phyloP scores from a whole-genome alignment of 2,888 invertebrate genomes.

The Caenorhabditis japonica region DNA sequence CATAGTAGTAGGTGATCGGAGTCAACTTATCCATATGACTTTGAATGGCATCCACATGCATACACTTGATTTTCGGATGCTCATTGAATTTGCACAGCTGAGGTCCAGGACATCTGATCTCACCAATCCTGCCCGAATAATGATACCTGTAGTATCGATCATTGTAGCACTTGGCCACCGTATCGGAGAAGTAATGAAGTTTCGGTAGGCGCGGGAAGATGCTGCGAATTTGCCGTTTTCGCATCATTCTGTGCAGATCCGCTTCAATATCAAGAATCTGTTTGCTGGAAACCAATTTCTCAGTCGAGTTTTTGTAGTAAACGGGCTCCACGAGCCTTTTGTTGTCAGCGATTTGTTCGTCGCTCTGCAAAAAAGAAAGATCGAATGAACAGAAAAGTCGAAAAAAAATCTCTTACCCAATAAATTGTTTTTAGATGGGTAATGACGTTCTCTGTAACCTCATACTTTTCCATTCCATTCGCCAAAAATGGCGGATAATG shows the following conservation, averaged over 20 bases:
- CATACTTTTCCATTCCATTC: constrained; percentile 41
- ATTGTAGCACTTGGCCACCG: constrained; percentile 40
- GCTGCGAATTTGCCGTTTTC: constrained; percentile 13
- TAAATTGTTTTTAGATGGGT: constrained; percentile 40
- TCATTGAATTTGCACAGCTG: constrained; percentile 34
- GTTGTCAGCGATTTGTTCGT: constrained; percentile 5
- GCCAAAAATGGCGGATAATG: constrained; percentile 58
- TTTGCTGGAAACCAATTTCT: constrained; percentile 19
- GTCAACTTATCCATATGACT: constrained; percentile 1
- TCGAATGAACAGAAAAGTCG: too few species aligned
- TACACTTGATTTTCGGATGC: constrained; percentile 32
- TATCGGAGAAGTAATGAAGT: constrained; percentile 25
- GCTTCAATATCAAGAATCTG: constrained; percentile 20
- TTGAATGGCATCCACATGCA: constrained; percentile 29
- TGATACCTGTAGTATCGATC: constrained; percentile 42
- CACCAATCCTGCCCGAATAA: constrained; percentile 43
- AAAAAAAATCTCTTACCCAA: too few species aligned
- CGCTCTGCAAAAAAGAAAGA: constrained; percentile 25
- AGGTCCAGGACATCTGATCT: constrained; percentile 52
- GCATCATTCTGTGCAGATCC: constrained; percentile 34
- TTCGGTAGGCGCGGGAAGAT: constrained; percentile 27
- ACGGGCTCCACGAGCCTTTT: constrained; percentile 18
- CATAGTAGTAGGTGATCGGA: constrained; percentile 39
- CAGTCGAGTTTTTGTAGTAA: constrained; percentile 23
- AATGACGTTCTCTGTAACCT: constrained; percentile 39